A percentile compares a stretch with the other conserved stretches of the same genome.
phyloP scores from a whole-genome alignment of 2,888 invertebrate species.

The Dichetophora obliterata region DNA sequence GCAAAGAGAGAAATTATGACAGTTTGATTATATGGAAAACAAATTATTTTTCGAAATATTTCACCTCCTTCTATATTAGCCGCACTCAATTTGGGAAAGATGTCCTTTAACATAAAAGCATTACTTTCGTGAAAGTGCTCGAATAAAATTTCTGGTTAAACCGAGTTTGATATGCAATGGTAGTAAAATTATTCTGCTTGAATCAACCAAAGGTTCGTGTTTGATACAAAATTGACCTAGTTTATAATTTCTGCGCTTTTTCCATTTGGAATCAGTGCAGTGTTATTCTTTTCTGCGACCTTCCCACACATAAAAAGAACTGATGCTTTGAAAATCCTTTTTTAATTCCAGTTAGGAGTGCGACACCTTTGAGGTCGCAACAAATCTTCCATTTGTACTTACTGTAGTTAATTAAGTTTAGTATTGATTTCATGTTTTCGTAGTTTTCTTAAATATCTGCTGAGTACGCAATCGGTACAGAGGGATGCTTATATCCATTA shows the following conservation, averaged over 20 bases:
- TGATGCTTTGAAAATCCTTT: too few species aligned
- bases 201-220: neutral
- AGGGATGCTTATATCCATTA: slow-evolving; percentile 28
- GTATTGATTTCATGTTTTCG: neutral
- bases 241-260: slow-evolving; percentile 1
- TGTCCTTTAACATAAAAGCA: neutral
- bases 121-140: neutral
- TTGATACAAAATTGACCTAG: slow-evolving; percentile 14
- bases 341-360: too few species aligned
- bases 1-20: neutral
- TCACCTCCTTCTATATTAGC: neutral
- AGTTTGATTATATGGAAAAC: neutral
- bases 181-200: neutral
- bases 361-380: too few species aligned
- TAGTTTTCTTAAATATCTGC: slow-evolving; percentile 16
- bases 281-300: slow-evolving; percentile 25
- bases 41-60: too few species aligned
- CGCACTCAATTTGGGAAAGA: neutral
- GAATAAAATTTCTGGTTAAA: neutral
- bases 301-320: slow-evolving; percentile 27
- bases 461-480: slow-evolving; percentile 25
- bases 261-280: slow-evolving; percentile 16
- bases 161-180: neutral
- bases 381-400: too few species aligned
- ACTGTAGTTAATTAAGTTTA: too few species aligned